phyloP scores from a whole-genome alignment of 2,888 invertebrate genomes.

The Chymomyza fuscimana region DNA sequence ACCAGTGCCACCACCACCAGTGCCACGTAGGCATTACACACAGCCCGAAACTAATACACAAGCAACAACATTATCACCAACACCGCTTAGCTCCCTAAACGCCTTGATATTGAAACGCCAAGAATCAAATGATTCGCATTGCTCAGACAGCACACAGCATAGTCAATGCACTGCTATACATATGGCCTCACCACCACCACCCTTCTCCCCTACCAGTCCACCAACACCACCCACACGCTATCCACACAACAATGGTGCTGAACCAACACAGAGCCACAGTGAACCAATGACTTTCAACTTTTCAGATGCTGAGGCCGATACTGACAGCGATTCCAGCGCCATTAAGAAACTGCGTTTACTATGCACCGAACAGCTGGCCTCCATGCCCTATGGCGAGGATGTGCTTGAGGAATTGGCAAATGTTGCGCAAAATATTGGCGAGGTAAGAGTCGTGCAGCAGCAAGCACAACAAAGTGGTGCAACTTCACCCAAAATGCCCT shows the following conservation, averaged over 20 bases:
- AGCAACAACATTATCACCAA: conserved; percentile 20
- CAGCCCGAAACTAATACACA: conserved; percentile 6
- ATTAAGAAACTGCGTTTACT: conserved; percentile 83
- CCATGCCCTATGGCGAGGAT: conserved; percentile 85
- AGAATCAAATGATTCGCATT: conserved; percentile 83
- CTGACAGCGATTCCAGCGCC: conserved; percentile 48
- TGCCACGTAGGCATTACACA: conserved; percentile 14
- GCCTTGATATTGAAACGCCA: conserved; percentile 78
- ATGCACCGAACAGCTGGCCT: conserved; percentile 84
- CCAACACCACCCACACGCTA: conserved; percentile 30
- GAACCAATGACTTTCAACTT: conserved; percentile 24
- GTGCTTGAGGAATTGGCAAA: conserved; percentile 85
- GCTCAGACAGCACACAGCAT: conserved; percentile 83
- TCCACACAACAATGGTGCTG: background rate
- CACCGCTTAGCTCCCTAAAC: conserved; percentile 18
- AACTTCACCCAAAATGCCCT: conserved; percentile 78
- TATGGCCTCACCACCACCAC: conserved; percentile 62
- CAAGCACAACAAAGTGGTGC: conserved; percentile 22
- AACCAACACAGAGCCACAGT: conserved; percentile 43
- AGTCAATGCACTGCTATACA: conserved; percentile 85
- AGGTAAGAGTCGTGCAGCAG: conserved; percentile 54
- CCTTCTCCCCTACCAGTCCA: conserved; percentile 29
- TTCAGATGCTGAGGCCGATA: conserved; percentile 46
- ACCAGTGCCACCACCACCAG: conserved; percentile 59
- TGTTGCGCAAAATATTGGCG: conserved; percentile 81